Conservation (phyloP, 2,888 invertebrate species). For the Himalopsyche tibetana region DNA sequence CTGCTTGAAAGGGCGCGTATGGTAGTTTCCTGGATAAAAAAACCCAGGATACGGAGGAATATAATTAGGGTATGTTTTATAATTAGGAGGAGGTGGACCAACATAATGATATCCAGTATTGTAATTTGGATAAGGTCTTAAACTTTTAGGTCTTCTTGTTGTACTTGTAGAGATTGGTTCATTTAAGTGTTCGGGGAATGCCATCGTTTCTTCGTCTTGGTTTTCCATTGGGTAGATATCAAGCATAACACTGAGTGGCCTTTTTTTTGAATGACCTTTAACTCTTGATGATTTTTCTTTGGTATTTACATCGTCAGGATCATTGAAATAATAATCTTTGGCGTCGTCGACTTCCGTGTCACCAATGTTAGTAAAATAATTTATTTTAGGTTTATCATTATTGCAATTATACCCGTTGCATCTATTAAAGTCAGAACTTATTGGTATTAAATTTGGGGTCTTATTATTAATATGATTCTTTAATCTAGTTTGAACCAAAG, state of each 20-base stretch:
- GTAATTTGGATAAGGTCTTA: not conserved
- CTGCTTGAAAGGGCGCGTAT: constrained; percentile 33
- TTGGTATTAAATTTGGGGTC: not conserved
- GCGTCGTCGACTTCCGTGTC: constrained; percentile 47
- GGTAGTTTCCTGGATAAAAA: constrained; percentile 46
- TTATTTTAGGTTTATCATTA: not conserved
- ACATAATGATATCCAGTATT: constrained; percentile 41
- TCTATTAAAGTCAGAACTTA: not conserved
- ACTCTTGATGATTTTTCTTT: constrained; percentile 34
- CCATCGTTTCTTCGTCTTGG: constrained; percentile 68
- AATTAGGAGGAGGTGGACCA: constrained; percentile 12
- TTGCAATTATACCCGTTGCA: not conserved
- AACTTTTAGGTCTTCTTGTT: constrained; percentile 49
- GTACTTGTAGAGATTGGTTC: constrained; percentile 57
- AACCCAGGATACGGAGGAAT: constrained; percentile 22
- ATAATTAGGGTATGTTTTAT: constrained; percentile 55
- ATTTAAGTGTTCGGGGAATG: constrained; percentile 68
- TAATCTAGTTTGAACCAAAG: constrained; percentile 66
- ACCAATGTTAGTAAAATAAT: not conserved
- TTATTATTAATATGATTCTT: constrained; percentile 41
- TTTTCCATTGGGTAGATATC: constrained; percentile 80
- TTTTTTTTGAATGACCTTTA: constrained; percentile 67
- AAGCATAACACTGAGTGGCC: constrained; percentile 81
- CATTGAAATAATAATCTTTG: not conserved
- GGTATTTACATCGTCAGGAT: not conserved